phyloP scores from a whole-genome alignment of 2,888 invertebrate species.

The Adelognathus sp. region DNA sequence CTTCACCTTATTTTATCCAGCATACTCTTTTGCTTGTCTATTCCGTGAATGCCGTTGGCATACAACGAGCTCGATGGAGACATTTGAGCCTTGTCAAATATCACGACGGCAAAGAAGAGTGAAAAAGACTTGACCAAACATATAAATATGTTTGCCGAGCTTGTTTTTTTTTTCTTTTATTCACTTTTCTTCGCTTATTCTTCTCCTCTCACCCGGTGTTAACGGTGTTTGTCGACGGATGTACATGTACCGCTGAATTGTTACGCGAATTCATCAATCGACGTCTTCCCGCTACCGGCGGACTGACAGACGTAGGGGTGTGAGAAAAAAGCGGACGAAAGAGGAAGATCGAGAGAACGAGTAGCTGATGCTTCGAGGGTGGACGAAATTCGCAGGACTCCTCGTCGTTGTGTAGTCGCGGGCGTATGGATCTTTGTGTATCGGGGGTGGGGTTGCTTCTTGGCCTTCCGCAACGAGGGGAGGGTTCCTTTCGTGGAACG shows the following conservation, averaged over 20 bases:
- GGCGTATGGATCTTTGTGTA: slow-evolving; percentile 60
- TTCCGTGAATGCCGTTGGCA: background rate
- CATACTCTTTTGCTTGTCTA: slow-evolving; percentile 7
- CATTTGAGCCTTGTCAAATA: slow-evolving; percentile 32
- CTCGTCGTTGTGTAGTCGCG: slow-evolving; percentile 58
- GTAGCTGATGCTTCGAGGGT: slow-evolving; percentile 51
- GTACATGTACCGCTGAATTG: slow-evolving; percentile 41
- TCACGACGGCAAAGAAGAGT: background rate
- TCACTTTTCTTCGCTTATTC: background rate
- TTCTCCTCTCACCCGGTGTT: background rate
- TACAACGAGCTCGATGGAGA: background rate
- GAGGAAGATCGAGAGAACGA: slow-evolving; percentile 37
- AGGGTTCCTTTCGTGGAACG: slow-evolving; percentile 35
- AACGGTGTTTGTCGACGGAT: slow-evolving; percentile 41
- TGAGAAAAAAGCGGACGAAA: slow-evolving; percentile 11
- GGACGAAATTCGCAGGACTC: slow-evolving; percentile 45
- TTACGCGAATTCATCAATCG: slow-evolving; percentile 56
- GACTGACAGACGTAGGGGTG: slow-evolving; percentile 12
- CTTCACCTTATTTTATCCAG: background rate
- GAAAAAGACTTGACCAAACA: background rate
- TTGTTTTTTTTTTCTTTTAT: background rate
- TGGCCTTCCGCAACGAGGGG: slow-evolving; percentile 1
- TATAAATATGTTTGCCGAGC: slow-evolving; percentile 37
- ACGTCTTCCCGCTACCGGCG: slow-evolving; percentile 42
- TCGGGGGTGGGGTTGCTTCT: slow-evolving; percentile 55